Evolutionary conservation across 1,140 invertebrate species (phyloP), one percentile per base, ranked within the genome.

Genomic region (Leucophenga varia): DNA sequence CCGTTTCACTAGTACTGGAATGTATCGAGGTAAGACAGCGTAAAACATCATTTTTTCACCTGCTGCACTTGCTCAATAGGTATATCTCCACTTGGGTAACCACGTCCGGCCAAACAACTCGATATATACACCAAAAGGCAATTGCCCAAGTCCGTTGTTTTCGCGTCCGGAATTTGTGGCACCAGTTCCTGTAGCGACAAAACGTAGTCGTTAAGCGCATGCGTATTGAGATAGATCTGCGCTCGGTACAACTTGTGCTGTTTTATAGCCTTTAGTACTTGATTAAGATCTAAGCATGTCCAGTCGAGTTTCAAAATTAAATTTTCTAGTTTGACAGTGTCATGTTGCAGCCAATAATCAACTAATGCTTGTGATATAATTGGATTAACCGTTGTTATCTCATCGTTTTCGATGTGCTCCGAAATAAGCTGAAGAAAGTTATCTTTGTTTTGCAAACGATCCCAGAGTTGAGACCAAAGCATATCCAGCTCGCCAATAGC

Each of bases 91-190:
- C 84, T 84, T 2, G 91, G 95, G 79, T 95, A 97, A 2, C 88
- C 88, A 47, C 92, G 80, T 2, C 95, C 96, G 16, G 90, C 89
- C 54, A 99, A 79, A 72, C 95, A 97, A 64, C 94, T 95, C 43
- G 93, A 95, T 31, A 89, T 82, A 69, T 96, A 97, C 9, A 98
- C 88, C 41, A 99, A 76, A 43, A 98, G 78, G 58, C 93, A 92
- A 61, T 95, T 95, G 13, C 95, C 96, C 16, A 92, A 74, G 59
- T 77, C 78, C 34, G 79, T 78, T 17, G 12, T 38, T 22, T 47
- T 78, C 79, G 30, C 67, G n/a, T 75, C 30, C 3, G 3, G 77
- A 56, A 73, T 39, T 43, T 83, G 74, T 0, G 81, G 81, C 39
- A 89, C 76, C 13, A 90, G 76, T 61, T 94, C 91, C 52, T 90